Evolutionary conservation across 1,140 invertebrate species (phyloP).

Genomic region (Myzus persicae): DNA sequence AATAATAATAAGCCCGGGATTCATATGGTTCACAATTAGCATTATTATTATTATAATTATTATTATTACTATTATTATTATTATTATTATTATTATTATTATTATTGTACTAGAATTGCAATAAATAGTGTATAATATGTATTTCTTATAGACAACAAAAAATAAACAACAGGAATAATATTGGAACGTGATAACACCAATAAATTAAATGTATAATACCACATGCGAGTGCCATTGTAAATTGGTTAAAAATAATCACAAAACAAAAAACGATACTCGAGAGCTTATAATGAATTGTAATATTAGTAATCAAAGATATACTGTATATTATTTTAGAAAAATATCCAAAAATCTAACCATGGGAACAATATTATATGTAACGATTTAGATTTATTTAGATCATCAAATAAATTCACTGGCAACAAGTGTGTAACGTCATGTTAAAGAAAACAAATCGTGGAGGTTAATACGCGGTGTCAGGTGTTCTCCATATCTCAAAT

Average conservation of each 20-base stretch:
- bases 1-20: not conserved
- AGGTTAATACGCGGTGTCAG: not conserved
- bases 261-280: too few species aligned
- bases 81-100: too few species aligned
- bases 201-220: not conserved
- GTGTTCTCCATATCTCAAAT: not conserved
- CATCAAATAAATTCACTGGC: not conserved
- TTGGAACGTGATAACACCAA: not conserved
- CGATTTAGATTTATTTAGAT: not conserved
- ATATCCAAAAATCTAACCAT: not conserved
- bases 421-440: not conserved
- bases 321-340: too few species aligned
- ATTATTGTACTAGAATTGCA: too few species aligned
- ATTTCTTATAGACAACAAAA: not conserved
- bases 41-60: too few species aligned
- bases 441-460: not conserved
- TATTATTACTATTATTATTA: too few species aligned
- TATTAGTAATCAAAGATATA: not conserved
- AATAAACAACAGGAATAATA: not conserved
- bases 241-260: not conserved
- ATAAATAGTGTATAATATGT: too few species aligned
- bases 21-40: not conserved
- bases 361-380: too few species aligned
- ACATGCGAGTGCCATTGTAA: too few species aligned
- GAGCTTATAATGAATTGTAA: too few species aligned